Conservation (phyloP, 1,140 invertebrate species). For the Bombyx mori region ASM3026992v2 NC_085107.1:12888501-12889000, state of each 20-base stretch:
- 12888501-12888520: slow-evolving; percentile 35
- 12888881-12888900: slow-evolving; percentile 48
- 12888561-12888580: slow-evolving; percentile 45
- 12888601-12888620: slow-evolving; percentile 49
- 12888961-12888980: neutral
- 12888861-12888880: slow-evolving; percentile 48
- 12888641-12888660: slow-evolving; percentile 66
- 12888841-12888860: slow-evolving; percentile 56
- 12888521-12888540: slow-evolving; percentile 12
- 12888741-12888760: slow-evolving; percentile 58
- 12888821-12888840: slow-evolving; percentile 41
- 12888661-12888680: slow-evolving; percentile 66
- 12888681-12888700: slow-evolving; percentile 69
- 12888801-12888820: slow-evolving; percentile 25
- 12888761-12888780: slow-evolving; percentile 36
- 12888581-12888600: slow-evolving; percentile 35
- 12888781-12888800: slow-evolving; percentile 55
- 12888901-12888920: slow-evolving; percentile 36
- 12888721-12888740: slow-evolving; percentile 61
- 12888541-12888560: slow-evolving; percentile 31
- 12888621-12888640: slow-evolving; percentile 55
- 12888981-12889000: no score
- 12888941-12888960: slow-evolving; percentile 33
- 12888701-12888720: slow-evolving; percentile 51
- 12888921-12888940: slow-evolving; percentile 31